These are phyloP conservation scores for Zenarchopterus dispar DNA, from an alignment of 2,797 vertebrate species.

Conservation along the genomic window DNA sequence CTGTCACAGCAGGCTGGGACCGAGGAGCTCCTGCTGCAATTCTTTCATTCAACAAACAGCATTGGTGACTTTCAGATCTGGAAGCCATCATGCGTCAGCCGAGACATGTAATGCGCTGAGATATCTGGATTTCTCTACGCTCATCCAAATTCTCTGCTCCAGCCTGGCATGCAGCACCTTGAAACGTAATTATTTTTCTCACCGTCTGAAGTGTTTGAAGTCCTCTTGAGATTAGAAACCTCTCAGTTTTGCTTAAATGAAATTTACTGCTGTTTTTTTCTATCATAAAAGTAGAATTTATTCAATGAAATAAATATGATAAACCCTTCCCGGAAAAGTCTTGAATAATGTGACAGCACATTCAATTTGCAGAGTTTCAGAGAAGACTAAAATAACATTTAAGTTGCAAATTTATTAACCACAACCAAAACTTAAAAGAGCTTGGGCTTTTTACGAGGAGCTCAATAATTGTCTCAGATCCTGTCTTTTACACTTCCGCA, in stretches of 20 bases:
- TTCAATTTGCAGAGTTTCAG: not conserved
- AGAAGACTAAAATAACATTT: not conserved
- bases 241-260: slow-evolving; percentile 24
- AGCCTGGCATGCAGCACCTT: not conserved
- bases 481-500: no score
- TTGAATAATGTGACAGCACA: slow-evolving; percentile 5
- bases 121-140: slow-evolving; percentile 1
- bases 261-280: slow-evolving; percentile 31
- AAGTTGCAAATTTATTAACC: not conserved
- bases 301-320: not conserved
- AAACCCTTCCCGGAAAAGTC: not conserved
- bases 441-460: no score
- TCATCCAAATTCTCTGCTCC: slow-evolving; percentile 5
- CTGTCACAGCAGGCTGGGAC: slow-evolving; percentile 59
- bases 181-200: slow-evolving; percentile 30
- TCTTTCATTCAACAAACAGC: slow-evolving; percentile 35
- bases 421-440: not conserved
- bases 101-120: slow-evolving; percentile 17
- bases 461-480: no score
- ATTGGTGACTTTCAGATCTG: slow-evolving; percentile 30
- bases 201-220: slow-evolving; percentile 5
- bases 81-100: slow-evolving; percentile 26
- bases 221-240: slow-evolving; percentile 21
- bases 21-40: slow-evolving; percentile 38
- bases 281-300: slow-evolving; percentile 7